Base-by-base conservation (phyloP, 1,140 invertebrate species). In the Thaumatotibia leucotreta region DNA sequence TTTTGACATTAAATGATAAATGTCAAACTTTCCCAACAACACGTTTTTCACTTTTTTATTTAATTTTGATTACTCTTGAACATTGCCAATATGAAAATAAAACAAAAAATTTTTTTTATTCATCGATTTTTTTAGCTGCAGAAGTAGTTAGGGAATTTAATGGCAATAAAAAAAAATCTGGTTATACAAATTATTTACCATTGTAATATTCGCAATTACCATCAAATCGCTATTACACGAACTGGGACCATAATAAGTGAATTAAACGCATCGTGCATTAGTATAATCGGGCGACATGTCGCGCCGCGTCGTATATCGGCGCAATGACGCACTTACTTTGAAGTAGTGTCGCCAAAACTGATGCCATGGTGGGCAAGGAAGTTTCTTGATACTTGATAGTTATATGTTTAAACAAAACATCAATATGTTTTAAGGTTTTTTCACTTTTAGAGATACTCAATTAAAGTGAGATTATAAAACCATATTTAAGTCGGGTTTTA, bases 281-380 rank as follows among this genome's bases (percentile, higher is more conserved):
- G 61, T 20, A 33, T 33, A 62, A 62, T 33, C 61, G 61, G 4
- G 29, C 29, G 27, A 62, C 61, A 33, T 32, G 32, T 35, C 17
- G 61, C 32, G 22, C 9, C 32, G 61, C 61, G 22, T 61, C 58
- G 58, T 31, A 31, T 31, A 31, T 31, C 31, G 24, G 58, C 31
- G 24, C 27, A 62, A 62, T 62, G 31, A 62, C 61, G 61, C 61
- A 33, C 27, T 62, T 62, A 62, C 31, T 62, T 62, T 62, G 61
- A 62, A 32, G 20, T 62, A 62, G 61, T 62, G 61, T 62, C 27
- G 22, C 39, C 39, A 17, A 45, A 45, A 45, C 39, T 45, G 39
- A 20, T 24, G 52, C 22, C 10, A 5, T 24, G 4, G 22, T 27
- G 52, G 20, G 22, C 22, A 4, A n/a, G 22, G 22, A 24, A 58